A percentile compares a stretch with the other conserved stretches of the same genome.
Evolutionary conservation across 2,888 invertebrate species (phyloP).

Genomic region (Ischnus inquisitorius): DNA sequence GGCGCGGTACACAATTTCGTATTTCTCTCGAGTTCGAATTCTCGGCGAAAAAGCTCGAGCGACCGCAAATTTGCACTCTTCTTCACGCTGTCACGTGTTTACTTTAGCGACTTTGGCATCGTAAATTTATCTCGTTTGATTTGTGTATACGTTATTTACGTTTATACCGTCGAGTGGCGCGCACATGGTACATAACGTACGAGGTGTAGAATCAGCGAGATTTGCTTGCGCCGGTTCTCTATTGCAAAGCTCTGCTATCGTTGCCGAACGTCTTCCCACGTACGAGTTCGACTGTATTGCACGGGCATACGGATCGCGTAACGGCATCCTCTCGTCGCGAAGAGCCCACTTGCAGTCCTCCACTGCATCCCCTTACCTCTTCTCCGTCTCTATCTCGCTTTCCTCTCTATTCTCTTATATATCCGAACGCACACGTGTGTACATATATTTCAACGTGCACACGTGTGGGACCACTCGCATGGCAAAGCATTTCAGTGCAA

Average conservation of each 20-base stretch:
- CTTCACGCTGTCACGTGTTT: constrained; percentile 4
- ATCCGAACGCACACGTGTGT: not conserved
- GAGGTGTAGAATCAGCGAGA: constrained; percentile 60
- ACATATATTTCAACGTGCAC: not conserved
- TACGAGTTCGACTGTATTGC: constrained; percentile 58
- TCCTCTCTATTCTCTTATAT: not conserved
- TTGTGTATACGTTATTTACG: constrained; percentile 32
- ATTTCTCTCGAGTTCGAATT: not conserved
- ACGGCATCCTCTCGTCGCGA: constrained; percentile 28
- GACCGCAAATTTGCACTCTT: constrained; percentile 1
- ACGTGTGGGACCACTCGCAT: constrained; percentile 25
- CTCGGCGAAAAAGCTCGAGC: not conserved
- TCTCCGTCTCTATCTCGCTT: constrained; percentile 4
- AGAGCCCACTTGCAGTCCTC: constrained; percentile 40
- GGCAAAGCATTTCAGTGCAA: constrained; percentile 43
- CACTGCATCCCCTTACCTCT: constrained; percentile 24
- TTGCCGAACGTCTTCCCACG: constrained; percentile 57
- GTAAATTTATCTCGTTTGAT: constrained; percentile 12
- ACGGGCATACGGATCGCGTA: constrained; percentile 66
- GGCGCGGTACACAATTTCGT: not conserved
- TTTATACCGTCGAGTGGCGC: constrained; percentile 42
- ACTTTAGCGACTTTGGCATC: constrained; percentile 1
- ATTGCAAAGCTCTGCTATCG: constrained; percentile 47
- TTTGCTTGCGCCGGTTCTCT: constrained; percentile 44
- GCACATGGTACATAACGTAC: constrained; percentile 58